Percentiles rank a stretch among this genome's conserved stretches.
Evolutionary conservation across 1,140 invertebrate genomes (phyloP).

Genomic region (Bicyclus anynana): DNA sequence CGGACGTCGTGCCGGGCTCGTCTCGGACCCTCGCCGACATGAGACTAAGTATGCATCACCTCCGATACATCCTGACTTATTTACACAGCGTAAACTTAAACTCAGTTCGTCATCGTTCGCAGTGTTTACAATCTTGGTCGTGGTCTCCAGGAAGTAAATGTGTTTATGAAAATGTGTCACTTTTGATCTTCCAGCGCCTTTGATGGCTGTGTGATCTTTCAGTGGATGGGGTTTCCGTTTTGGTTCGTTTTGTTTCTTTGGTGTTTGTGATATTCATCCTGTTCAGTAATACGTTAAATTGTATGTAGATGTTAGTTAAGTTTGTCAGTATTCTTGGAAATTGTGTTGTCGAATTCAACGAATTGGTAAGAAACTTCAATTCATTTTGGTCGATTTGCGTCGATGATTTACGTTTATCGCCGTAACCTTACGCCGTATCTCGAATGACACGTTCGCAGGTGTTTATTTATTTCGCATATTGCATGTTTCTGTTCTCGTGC

Average conservation of each 20-base stretch:
- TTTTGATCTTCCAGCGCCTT: background rate
- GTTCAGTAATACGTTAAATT: background rate
- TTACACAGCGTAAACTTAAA: background rate
- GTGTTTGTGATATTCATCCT: background rate
- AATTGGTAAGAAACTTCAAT: background rate
- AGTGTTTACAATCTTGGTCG: background rate
- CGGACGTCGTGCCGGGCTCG: slow-evolving; percentile 47
- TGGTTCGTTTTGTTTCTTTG: background rate
- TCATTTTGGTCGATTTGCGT: too few species aligned
- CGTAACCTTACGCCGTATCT: background rate
- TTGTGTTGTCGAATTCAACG: background rate
- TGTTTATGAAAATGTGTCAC: slow-evolving; percentile 1
- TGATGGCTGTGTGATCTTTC: background rate
- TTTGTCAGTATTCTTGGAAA: background rate
- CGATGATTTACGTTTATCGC: background rate
- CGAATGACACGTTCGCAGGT: background rate
- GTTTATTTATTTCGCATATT: background rate
- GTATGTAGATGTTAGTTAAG: background rate
- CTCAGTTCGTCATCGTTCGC: background rate
- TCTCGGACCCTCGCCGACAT: slow-evolving; percentile 59
- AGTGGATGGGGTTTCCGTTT: background rate
- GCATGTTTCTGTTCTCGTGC: background rate
- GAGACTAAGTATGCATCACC: slow-evolving; percentile 68
- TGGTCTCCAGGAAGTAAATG: background rate
- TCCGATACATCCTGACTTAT: slow-evolving; percentile 41